These are phyloP conservation scores for Pantelozetes paolii DNA, from an alignment of 2,888 invertebrate genomes.

Conservation along the genomic window DNA sequence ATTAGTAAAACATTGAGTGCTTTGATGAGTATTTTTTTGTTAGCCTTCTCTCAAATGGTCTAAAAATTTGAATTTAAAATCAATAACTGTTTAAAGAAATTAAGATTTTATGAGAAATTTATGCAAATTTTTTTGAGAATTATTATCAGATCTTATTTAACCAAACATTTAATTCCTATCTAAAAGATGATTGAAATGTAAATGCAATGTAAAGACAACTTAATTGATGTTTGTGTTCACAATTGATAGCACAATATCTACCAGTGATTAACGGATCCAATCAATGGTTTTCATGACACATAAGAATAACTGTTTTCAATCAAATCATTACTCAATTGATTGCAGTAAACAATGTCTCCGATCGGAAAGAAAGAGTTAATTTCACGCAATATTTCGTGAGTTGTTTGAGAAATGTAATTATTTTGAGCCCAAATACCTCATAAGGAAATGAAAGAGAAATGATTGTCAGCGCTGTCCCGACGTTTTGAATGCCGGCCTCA, in stretches of 20 bases:
- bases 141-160: no score
- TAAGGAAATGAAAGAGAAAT: conserved; percentile 50
- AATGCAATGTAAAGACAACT: no score
- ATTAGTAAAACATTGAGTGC: no score
- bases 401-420: background rate
- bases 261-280: background rate
- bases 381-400: conserved; percentile 12
- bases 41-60: no score
- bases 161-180: no score
- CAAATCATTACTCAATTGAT: background rate
- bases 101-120: background rate
- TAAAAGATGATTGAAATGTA: no score
- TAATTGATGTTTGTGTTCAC: no score
- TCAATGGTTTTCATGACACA: background rate
- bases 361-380: background rate
- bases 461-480: conserved; percentile 51
- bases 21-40: no score
- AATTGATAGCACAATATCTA: background rate
- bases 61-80: no score
- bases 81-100: no score
- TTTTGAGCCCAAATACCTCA: conserved; percentile 41
- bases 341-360: background rate
- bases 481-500: conserved; percentile 52
- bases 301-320: background rate
- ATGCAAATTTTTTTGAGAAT: background rate